Percentiles rank a stretch among this genome's conserved stretches.
Evolutionary conservation across 1,140 invertebrate species (phyloP).

Genomic region (Philopotamus ludificatus): DNA sequence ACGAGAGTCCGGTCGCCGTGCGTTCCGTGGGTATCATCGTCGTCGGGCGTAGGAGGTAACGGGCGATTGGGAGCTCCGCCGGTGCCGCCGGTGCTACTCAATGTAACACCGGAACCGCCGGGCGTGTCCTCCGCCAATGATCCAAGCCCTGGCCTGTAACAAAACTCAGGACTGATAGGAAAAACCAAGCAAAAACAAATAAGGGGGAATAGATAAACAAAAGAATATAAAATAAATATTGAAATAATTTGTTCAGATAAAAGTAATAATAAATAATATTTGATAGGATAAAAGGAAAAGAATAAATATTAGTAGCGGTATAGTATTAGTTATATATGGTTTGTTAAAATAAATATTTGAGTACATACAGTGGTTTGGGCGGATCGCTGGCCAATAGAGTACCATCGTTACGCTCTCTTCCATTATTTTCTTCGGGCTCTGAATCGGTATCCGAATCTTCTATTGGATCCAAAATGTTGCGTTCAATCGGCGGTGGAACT

Average conservation of each 20-base stretch:
- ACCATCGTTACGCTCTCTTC: conserved; percentile 79
- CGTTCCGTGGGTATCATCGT: conserved; percentile 69
- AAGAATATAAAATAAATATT: no score
- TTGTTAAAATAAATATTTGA: neutral
- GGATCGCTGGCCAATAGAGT: conserved; percentile 94
- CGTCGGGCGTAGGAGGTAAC: conserved; percentile 89
- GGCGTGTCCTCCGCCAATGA: conserved; percentile 55
- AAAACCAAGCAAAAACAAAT: conserved; percentile 42
- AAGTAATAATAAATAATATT: no score
- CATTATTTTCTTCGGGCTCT: conserved; percentile 66
- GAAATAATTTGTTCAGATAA: no score
- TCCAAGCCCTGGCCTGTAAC: conserved; percentile 76
- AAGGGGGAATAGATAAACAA: conserved; percentile 49
- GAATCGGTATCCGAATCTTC: conserved; percentile 68
- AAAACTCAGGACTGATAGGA: conserved; percentile 75
- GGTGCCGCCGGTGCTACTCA: conserved; percentile 50
- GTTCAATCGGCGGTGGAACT: conserved; percentile 52
- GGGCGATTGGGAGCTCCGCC: conserved; percentile 85
- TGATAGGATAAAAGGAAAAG: no score
- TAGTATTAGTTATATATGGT: neutral
- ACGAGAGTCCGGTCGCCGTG: conserved; percentile 85
- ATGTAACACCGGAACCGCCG: conserved; percentile 31
- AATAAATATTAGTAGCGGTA: no score
- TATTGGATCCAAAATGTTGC: conserved; percentile 57
- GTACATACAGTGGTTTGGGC: conserved; percentile 90